Evolutionary conservation across 2,797 vertebrate genomes (phyloP).

Genomic region (Clarias platycephalus): DNA sequence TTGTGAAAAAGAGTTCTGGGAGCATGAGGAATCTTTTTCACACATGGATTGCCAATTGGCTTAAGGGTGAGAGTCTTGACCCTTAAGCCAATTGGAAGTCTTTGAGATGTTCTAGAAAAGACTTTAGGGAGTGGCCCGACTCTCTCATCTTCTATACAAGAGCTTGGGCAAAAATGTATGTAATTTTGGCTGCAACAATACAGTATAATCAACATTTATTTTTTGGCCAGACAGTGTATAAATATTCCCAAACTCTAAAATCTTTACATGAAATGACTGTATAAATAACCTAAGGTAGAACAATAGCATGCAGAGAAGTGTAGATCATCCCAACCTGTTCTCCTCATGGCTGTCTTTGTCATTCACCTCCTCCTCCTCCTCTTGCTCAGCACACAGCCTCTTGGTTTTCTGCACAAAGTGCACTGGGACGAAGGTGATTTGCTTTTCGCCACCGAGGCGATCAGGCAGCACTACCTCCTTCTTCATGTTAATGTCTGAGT

Average conservation of each 20-base stretch:
- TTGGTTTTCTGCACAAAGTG: slow-evolving; percentile 62
- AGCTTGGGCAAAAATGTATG: no score
- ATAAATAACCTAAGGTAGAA: neutral
- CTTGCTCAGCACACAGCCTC: slow-evolving; percentile 51
- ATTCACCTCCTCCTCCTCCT: slow-evolving; percentile 38
- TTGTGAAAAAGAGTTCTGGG: no score
- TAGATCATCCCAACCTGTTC: slow-evolving; percentile 51
- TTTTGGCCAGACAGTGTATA: no score
- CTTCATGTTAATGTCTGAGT: slow-evolving; percentile 79
- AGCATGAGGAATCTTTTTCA: no score
- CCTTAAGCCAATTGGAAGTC: no score
- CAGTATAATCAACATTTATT: no score
- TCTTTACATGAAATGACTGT: neutral
- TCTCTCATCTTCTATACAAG: no score
- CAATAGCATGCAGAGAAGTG: neutral
- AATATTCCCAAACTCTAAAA: neutral
- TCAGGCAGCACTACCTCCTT: slow-evolving; percentile 75
- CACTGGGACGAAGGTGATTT: slow-evolving; percentile 71
- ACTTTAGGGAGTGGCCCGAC: no score
- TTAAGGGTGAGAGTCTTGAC: no score
- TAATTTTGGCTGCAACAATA: no score
- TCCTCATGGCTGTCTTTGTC: slow-evolving; percentile 48
- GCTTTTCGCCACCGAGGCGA: slow-evolving; percentile 71
- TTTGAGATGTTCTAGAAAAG: no score
- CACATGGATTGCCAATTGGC: no score